phyloP scores from a whole-genome alignment of 2,113 vertebrate genomes.

The Cryptomyrus ogoouensis region DNA sequence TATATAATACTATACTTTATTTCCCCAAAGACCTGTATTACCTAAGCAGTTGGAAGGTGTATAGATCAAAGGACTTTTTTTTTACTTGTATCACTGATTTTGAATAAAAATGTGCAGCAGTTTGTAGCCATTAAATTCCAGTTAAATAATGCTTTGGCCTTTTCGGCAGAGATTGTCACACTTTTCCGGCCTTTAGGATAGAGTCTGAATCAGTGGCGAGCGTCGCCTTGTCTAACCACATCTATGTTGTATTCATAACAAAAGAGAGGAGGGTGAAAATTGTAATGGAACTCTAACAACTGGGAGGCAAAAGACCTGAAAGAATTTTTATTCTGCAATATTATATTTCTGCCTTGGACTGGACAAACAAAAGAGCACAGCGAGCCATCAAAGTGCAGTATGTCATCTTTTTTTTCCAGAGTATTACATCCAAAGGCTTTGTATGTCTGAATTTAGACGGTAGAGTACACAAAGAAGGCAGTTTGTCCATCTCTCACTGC shows the following conservation, averaged over 20 bases:
- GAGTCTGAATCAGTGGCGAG: conserved; percentile 45
- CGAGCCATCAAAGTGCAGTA: conserved; percentile 65
- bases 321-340: conserved; percentile 71
- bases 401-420: conserved; percentile 67
- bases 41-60: neutral
- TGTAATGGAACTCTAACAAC: conserved; percentile 62
- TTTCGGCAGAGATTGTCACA: neutral
- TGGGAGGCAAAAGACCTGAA: conserved; percentile 58
- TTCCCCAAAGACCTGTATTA: neutral
- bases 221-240: conserved; percentile 58
- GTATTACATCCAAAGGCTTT: conserved; percentile 57
- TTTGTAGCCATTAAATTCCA: neutral
- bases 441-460: conserved; percentile 57
- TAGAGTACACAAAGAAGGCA: conserved; percentile 64
- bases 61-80: neutral
- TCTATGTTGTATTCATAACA: conserved; percentile 64
- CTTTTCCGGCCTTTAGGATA: conserved; percentile 45
- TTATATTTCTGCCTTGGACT: conserved; percentile 67
- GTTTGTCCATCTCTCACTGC: conserved; percentile 70
- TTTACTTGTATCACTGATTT: neutral
- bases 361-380: conserved; percentile 62
- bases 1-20: neutral
- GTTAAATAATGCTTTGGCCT: neutral
- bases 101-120: neutral
- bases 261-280: conserved; percentile 45